phyloP scores from a whole-genome alignment of 2,888 invertebrate species.

The Eumerus sabulonum region DNA sequence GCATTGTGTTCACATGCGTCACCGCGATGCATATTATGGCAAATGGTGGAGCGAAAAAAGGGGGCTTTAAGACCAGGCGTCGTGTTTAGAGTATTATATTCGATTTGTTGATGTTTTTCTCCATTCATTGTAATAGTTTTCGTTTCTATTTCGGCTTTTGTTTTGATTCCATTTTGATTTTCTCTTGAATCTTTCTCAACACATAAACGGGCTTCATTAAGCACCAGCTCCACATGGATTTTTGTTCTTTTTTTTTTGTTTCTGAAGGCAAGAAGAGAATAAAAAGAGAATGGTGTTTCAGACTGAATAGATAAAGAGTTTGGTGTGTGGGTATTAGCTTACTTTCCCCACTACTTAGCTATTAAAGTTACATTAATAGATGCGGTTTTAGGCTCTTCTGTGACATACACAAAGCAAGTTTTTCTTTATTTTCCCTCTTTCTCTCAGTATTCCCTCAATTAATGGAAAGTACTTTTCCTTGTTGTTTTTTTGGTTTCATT shows the following conservation, averaged over 20 bases:
- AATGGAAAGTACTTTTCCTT: constrained; percentile 19
- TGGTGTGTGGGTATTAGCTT: not conserved
- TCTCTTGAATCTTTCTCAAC: constrained; percentile 22
- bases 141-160: constrained; percentile 64
- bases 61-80: constrained; percentile 49
- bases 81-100: constrained; percentile 54
- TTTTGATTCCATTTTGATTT: constrained; percentile 65
- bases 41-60: constrained; percentile 1
- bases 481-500: not conserved
- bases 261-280: constrained; percentile 2
- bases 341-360: constrained; percentile 7
- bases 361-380: not conserved
- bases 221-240: constrained; percentile 40
- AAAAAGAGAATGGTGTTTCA: constrained; percentile 8
- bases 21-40: constrained; percentile 14
- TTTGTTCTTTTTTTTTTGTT: not conserved
- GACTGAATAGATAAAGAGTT: constrained; percentile 30
- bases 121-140: constrained; percentile 13
- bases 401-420: constrained; percentile 10
- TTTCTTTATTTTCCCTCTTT: too few species aligned
- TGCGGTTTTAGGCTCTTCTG: constrained; percentile 23
- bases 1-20: constrained; percentile 25
- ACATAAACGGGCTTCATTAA: not conserved
- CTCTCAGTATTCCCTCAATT: constrained; percentile 35
- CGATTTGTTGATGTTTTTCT: constrained; percentile 22